A percentile compares a stretch with the other conserved stretches of the same genome.
Conservation (phyloP, 1,140 invertebrate species). For the Aphidius gifuensis region DNA sequence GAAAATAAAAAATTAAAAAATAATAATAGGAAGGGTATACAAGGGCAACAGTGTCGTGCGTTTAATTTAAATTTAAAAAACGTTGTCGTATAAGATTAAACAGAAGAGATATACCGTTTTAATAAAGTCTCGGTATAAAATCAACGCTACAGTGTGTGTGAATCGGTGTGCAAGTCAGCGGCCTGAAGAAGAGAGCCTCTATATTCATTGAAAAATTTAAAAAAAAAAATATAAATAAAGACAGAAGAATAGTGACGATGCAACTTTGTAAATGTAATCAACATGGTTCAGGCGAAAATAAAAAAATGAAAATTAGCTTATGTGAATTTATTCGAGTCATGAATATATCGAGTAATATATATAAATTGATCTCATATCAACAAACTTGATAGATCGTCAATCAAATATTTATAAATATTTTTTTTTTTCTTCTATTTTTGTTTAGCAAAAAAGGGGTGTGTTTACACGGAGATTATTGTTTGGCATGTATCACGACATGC, state of each 20-base stretch:
- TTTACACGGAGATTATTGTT: too few relatives aligned
- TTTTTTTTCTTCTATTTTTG: neutral
- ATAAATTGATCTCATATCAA: too few relatives aligned
- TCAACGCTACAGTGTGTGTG: neutral
- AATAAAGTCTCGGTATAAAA: conserved; percentile 38
- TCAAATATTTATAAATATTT: too few relatives aligned
- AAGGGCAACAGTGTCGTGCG: conserved; percentile 4
- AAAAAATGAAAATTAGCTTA: conserved; percentile 28
- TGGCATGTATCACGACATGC: too few relatives aligned
- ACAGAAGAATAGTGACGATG: neutral
- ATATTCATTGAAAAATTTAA: too few relatives aligned
- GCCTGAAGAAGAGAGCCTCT: conserved; percentile 12
- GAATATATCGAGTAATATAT: neutral
- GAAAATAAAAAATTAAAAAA: too few relatives aligned
- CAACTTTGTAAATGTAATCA: conserved; percentile 37
- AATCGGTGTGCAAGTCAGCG: neutral
- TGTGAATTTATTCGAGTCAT: neutral
- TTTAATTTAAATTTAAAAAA: conserved; percentile 47
- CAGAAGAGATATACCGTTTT: conserved; percentile 41
- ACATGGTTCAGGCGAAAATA: conserved; percentile 25
- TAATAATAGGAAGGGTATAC: too few relatives aligned
- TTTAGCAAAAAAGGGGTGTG: conserved; percentile 3
- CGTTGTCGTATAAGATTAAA: conserved; percentile 45
- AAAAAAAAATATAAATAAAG: too few relatives aligned
- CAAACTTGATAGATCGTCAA: too few relatives aligned